Evolutionary conservation across 2,113 vertebrate genomes (phyloP), one percentile per base, ranked within the genome.

Genomic region (Corythaixoides concolor): DNA sequence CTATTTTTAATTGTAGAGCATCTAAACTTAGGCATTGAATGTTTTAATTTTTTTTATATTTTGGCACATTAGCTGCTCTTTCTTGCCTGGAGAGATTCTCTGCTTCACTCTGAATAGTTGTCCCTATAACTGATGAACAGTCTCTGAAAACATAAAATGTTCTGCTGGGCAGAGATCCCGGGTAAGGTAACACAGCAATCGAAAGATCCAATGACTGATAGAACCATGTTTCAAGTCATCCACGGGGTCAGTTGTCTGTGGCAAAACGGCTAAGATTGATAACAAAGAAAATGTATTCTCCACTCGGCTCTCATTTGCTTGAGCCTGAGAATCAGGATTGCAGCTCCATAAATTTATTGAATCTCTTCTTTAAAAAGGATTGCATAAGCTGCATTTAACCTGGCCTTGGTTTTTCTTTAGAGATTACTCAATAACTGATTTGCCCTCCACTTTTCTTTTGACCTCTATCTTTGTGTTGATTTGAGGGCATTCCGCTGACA

Each of bases 361-460:
- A 92, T 70, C 12, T 84, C 28, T 39, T 84, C 49, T 89, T 85
- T 91, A 62, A 59, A 94, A 86, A 81, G 7, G 50, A 67, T 89
- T 87, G 72, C 76, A 85, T 90, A 89, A 96, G 7, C 32, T 58
- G n/a, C 69, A 58, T 83, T 94, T 94, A 92, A 81, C 77, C n/a
- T 69, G 58, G 62, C 67, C 74, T 95, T 93, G 68, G 35, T 55
- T 92, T 92, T 89, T 78, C 73, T 90, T 88, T 58, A n/a, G 64
- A 79, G 49, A 22, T 77, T 85, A 22, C 30, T 96, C 88, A 56
- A 39, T 81, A 93, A 60, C 78, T 47, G 59, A 66, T 94, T 94
- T 83, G 27, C 68, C 58, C 26, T 85, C 64, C 30, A 28, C n/a
- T 75, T 89, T 66, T 93, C 15, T 69, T 93, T 85, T 78, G 39